Base-by-base conservation (phyloP, 2,888 invertebrate species). In the Pseudococcus longispinus region DNA sequence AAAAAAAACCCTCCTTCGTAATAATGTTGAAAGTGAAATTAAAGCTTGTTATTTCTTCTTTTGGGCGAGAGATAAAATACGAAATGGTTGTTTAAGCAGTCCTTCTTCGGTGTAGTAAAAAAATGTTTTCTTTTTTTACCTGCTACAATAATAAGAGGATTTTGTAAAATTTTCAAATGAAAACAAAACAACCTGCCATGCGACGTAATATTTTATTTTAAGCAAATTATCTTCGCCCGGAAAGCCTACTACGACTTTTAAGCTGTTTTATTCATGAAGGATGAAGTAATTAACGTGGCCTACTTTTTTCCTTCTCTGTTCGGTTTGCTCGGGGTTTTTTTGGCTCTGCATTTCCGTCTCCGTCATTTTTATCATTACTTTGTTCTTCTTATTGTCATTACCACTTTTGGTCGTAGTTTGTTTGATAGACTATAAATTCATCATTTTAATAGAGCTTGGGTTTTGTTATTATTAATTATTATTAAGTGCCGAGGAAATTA, bases 61-160 rank as follows among this genome's bases (percentile, higher is more conserved):
- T 29, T 29, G 70, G 29, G 42, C 77, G 13, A 80, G 29, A 74
- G 74, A 74, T 74, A 74, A 74, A 74, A 37, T 74, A 74, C 74
- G n/a, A 18, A 74, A 74, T 74, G 74, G 74, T 74, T 74, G 42
- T 80, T 80, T 80, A 80, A 80, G 77, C 77, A 42, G 42, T 42
- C n/a, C 77, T 80, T 29, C 77, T 80, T 80, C 77, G n/a, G 20
- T 4, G 23, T 29, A 15, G 29, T 70, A 37, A 42, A 80, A 80
- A 80, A 80, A 80, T 42, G 37, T 42, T 80, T 80, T 20, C 77
- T 80, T 80, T 80, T 77, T 80, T 80, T 80, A 80, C 77, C 77
- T 80, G 32, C 77, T 51, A 83, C 83, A 83, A 83, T 83, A 51
- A 51, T 83, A 83, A 83, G 83, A 83, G 83, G 83, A 83, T 83